Evolutionary conservation across 2,113 vertebrate genomes (phyloP).

Genomic region (Rhodinocichla rosea): DNA sequence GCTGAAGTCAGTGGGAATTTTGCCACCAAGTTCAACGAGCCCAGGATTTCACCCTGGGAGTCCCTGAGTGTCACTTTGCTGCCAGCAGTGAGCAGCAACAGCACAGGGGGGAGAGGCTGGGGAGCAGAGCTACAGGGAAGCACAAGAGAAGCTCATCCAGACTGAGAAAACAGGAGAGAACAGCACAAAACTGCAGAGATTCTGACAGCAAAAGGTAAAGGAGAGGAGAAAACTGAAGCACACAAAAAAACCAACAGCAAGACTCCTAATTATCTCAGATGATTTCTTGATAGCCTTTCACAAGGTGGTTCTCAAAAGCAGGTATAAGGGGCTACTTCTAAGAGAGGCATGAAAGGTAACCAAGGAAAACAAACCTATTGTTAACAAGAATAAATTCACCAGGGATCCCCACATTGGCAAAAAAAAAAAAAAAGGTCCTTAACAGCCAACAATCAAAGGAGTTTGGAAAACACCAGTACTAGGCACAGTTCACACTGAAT

Average conservation of each 20-base stretch:
- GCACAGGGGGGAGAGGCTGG: background rate
- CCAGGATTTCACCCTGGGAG: background rate
- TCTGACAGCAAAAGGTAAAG: background rate
- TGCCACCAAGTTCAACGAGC: background rate
- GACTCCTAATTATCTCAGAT: background rate
- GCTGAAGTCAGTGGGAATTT: conserved; percentile 24
- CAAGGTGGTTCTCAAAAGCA: background rate
- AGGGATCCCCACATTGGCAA: background rate
- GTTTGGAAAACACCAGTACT: background rate
- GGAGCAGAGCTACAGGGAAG: background rate
- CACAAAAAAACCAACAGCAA: background rate
- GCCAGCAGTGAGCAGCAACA: background rate
- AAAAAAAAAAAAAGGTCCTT: background rate
- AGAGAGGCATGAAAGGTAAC: background rate
- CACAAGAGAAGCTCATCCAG: background rate
- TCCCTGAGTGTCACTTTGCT: background rate
- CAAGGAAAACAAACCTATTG: background rate
- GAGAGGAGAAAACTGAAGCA: background rate
- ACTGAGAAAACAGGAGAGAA: background rate
- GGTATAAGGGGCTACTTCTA: background rate
- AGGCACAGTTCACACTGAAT: background rate
- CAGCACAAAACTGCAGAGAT: background rate
- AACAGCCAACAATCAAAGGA: background rate
- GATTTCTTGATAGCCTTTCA: background rate
- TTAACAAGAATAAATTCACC: background rate